Conservation (phyloP, 2,797 vertebrate genomes). For the Lindbergichthys nudifrons region DNA sequence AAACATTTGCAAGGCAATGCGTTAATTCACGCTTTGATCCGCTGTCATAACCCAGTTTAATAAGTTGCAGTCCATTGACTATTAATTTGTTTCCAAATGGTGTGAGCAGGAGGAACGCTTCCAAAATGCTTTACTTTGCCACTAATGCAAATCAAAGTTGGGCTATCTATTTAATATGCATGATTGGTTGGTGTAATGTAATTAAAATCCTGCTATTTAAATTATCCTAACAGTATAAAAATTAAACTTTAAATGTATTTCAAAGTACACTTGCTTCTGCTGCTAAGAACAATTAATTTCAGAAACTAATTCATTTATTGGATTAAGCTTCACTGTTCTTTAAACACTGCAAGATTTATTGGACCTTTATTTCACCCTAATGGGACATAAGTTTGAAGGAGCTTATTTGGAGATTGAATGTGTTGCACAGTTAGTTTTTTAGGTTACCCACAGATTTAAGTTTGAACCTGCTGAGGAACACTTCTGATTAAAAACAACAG, state of each 20-base stretch:
- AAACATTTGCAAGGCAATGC: slow-evolving; percentile 76
- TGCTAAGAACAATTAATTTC: slow-evolving; percentile 83
- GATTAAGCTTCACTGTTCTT: slow-evolving; percentile 82
- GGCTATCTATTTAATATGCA: slow-evolving; percentile 85
- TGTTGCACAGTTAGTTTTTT: slow-evolving; percentile 72
- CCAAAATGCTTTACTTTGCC: slow-evolving; percentile 80
- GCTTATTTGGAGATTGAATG: slow-evolving; percentile 71
- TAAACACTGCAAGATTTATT: slow-evolving; percentile 77
- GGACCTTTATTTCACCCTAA: slow-evolving; percentile 77
- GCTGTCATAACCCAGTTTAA: slow-evolving; percentile 82
- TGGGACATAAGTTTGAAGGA: slow-evolving; percentile 78
- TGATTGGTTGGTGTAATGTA: slow-evolving; percentile 86
- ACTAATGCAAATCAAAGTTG: slow-evolving; percentile 83
- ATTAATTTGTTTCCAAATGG: slow-evolving; percentile 84
- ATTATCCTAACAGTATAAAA: slow-evolving; percentile 82
- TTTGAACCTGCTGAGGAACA: slow-evolving; percentile 62
- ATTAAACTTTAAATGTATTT: slow-evolving; percentile 85
- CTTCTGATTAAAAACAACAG: slow-evolving; percentile 67
- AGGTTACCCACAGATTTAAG: slow-evolving; percentile 65
- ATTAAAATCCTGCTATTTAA: slow-evolving; percentile 86
- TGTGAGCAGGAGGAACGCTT: slow-evolving; percentile 73
- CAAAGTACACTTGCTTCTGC: slow-evolving; percentile 84
- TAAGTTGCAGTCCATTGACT: slow-evolving; percentile 86
- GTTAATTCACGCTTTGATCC: slow-evolving; percentile 78
- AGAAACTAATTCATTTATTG: slow-evolving; percentile 84